These are phyloP conservation scores for Oscheius sp. DNA, from an alignment of 1,140 invertebrate species.

Conservation along the genomic window DNA sequence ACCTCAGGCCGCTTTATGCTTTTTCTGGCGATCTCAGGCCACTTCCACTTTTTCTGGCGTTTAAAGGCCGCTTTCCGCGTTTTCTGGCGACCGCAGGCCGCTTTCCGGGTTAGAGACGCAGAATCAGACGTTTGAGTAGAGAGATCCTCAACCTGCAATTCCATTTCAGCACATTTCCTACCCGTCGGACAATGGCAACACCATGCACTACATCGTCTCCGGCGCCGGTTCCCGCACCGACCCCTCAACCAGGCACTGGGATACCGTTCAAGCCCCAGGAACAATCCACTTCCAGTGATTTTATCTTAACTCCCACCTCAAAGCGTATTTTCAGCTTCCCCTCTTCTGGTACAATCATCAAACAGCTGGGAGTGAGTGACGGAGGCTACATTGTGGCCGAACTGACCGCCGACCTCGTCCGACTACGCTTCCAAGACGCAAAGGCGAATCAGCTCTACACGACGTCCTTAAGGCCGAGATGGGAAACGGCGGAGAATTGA, in stretches of 20 bases:
- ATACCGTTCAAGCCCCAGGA: constrained; percentile 23
- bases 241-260: constrained; percentile 34
- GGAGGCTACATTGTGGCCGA: constrained; percentile 38
- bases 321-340: constrained; percentile 24
- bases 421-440: not conserved
- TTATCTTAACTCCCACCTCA: not conserved
- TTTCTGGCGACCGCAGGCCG: too few species aligned
- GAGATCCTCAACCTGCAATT: too few species aligned
- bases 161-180: constrained; percentile 25
- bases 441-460: not conserved
- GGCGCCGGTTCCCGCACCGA: constrained; percentile 51
- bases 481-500: too few species aligned
- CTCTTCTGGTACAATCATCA: constrained; percentile 13
- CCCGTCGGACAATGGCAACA: not conserved
- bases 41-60: too few species aligned
- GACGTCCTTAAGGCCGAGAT: too few species aligned
- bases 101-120: too few species aligned
- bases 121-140: too few species aligned
- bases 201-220: constrained; percentile 50
- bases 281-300: constrained; percentile 32
- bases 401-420: not conserved
- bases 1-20: too few species aligned
- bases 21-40: too few species aligned
- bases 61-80: too few species aligned
- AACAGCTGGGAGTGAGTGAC: constrained; percentile 38